A percentile compares a stretch with the other conserved stretches of the same genome.
Evolutionary conservation across 2,797 vertebrate species (phyloP).

Genomic region (Molossus molossus): DNA sequence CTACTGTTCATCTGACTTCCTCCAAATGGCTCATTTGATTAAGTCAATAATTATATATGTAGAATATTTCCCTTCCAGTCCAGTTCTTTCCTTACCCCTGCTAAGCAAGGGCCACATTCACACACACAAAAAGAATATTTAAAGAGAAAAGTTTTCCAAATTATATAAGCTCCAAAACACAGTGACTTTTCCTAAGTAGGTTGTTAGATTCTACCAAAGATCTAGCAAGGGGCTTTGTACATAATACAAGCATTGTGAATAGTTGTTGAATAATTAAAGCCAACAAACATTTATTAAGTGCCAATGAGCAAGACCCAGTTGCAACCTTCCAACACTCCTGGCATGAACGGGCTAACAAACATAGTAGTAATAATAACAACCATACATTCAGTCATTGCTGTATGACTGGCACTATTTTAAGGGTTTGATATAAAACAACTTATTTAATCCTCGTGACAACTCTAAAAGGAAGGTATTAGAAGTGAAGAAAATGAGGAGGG

Average conservation of each 20-base stretch:
- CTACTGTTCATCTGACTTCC: not conserved
- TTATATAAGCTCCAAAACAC: not conserved
- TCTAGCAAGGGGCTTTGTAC: not conserved
- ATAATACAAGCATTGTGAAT: not conserved
- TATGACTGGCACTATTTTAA: conserved; percentile 39
- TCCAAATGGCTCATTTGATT: not conserved
- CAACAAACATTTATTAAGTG: conserved; percentile 39
- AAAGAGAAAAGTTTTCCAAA: not conserved
- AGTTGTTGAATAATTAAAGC: conserved; percentile 27
- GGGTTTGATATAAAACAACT: not conserved
- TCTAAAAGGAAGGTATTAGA: conserved; percentile 45
- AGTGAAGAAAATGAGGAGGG: conserved; percentile 29
- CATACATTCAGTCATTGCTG: not conserved
- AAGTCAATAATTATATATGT: not conserved
- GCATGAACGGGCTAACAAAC: not conserved
- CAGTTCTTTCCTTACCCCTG: not conserved
- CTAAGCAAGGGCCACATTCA: not conserved
- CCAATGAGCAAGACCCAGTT: not conserved
- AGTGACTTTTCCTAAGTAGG: not conserved
- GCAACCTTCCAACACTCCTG: conserved; percentile 39
- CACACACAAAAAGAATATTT: not conserved
- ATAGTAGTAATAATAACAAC: not conserved
- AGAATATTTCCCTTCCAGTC: not conserved
- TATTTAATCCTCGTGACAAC: not conserved
- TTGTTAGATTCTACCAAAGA: not conserved